These are phyloP conservation scores for Drosophila fuyamai DNA, from an alignment of 1,140 invertebrate species.

Conservation along the genomic window DNA sequence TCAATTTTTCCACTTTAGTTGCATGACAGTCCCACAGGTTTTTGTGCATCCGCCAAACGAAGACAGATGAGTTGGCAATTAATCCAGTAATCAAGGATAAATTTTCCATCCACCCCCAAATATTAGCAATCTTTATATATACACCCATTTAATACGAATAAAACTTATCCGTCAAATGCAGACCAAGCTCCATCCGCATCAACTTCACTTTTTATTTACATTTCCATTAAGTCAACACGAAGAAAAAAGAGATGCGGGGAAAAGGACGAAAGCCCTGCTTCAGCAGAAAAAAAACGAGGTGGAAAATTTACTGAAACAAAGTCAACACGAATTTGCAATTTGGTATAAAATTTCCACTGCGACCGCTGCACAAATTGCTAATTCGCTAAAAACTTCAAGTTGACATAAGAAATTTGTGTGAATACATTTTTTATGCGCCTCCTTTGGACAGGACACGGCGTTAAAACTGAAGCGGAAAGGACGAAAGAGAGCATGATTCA, in stretches of 20 bases:
- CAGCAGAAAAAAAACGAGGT: conserved; percentile 25
- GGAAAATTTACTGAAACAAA: conserved; percentile 56
- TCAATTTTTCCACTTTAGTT: conserved; percentile 42
- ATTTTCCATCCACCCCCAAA: not conserved
- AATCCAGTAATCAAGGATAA: conserved; percentile 41
- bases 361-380: conserved; percentile 59
- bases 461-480: not conserved
- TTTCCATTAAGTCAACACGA: conserved; percentile 59
- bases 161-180: conserved; percentile 43
- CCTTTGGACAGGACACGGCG: conserved; percentile 4
- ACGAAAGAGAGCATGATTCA: not conserved
- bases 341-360: conserved; percentile 62
- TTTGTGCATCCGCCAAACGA: conserved; percentile 38
- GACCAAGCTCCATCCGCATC: conserved; percentile 20
- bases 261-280: conserved; percentile 22
- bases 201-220: conserved; percentile 61
- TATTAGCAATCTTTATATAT: too few species aligned
- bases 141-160: conserved; percentile 4
- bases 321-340: conserved; percentile 74
- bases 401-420: conserved; percentile 65
- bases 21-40: conserved; percentile 37
- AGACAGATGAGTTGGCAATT: conserved; percentile 67
- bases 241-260: conserved; percentile 9
- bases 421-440: conserved; percentile 63
- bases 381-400: too few species aligned